Evolutionary conservation across 2,113 vertebrate genomes (phyloP), one percentile per base, ranked within the genome.

Genomic region (Trinectes maculatus): DNA sequence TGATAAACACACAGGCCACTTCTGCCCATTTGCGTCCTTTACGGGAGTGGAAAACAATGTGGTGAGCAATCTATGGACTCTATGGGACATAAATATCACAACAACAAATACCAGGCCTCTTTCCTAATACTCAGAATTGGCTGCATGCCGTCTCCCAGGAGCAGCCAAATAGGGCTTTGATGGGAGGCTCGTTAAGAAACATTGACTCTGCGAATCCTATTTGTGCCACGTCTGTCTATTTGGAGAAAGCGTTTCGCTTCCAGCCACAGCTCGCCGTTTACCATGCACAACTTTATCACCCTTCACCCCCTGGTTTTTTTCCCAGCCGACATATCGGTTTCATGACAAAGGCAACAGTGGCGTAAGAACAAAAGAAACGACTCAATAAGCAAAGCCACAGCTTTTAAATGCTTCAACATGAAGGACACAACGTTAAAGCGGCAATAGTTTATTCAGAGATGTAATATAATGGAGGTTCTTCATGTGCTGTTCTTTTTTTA

Each of bases 1-100:
- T 79, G 85, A 86, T 79, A 86, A 88, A 91, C 85, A 85, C 70
- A 36, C 71, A 53, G 82, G 71, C 87, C 80, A 83, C 82, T 84
- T 79, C 79, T 77, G 79, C 77, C 81, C 78, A 70, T 77, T 86
- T 53, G 65, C 57, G 29, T 77, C 47, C 74, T 89, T 83, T 79
- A 87, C 69, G 68, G 69, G 71, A 80, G 73, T 37, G 63, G 73
- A 86, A 84, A 88, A 80, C 85, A 85, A 87, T 71, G 80, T 18
- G 66, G 68, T 81, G 72, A 85, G 85, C 80, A 83, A 86, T 90
- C 77, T 77, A 72, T 78, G 79, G 77, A 80, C 77, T 85, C 79
- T 59, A 53, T 60, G 67, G 72, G 74, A 81, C 82, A 66, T 74
- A 84, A 87, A 89, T 84, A 89, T 87, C 83, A 76, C 79, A 64